Evolutionary conservation across 2,797 vertebrate species (phyloP).

Genomic region (Aplochiton taeniatus): DNA sequence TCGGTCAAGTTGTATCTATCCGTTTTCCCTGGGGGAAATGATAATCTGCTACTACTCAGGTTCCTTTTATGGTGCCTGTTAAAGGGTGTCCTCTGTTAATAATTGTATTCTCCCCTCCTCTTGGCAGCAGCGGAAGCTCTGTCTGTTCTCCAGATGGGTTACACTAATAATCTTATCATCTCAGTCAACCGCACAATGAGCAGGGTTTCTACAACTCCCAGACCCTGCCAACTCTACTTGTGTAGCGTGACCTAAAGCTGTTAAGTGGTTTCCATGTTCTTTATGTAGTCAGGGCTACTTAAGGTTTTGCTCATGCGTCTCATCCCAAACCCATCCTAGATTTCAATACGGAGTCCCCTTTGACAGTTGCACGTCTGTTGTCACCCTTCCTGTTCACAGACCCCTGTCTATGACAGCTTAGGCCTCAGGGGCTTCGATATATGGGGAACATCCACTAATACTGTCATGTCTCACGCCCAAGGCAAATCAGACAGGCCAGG

Average conservation of each 20-base stretch:
- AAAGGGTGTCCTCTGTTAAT: slow-evolving; percentile 8
- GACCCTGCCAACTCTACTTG: slow-evolving; percentile 22
- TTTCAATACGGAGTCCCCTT: neutral
- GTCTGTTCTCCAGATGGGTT: slow-evolving; percentile 15
- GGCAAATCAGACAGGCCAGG: slow-evolving; percentile 45
- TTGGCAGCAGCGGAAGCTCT: slow-evolving; percentile 23
- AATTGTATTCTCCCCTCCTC: neutral
- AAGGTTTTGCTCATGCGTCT: no score
- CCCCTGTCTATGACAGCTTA: neutral
- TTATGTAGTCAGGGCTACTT: slow-evolving; percentile 21
- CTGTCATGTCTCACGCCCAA: slow-evolving; percentile 21
- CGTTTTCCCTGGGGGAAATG: no score
- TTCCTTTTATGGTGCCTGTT: neutral
- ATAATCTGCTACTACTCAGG: neutral
- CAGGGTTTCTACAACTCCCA: neutral
- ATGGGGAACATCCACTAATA: slow-evolving; percentile 28
- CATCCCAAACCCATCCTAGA: neutral
- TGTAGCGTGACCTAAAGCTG: slow-evolving; percentile 32
- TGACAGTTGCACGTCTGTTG: slow-evolving; percentile 19
- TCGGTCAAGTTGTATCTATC: no score
- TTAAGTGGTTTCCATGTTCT: slow-evolving; percentile 31
- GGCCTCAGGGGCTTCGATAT: slow-evolving; percentile 39
- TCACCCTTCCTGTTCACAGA: slow-evolving; percentile 54
- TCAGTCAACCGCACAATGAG: slow-evolving; percentile 8
- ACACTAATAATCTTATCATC: slow-evolving; percentile 3